Evolutionary conservation across 2,113 vertebrate species (phyloP).

Genomic region (Guaruba guarouba): DNA sequence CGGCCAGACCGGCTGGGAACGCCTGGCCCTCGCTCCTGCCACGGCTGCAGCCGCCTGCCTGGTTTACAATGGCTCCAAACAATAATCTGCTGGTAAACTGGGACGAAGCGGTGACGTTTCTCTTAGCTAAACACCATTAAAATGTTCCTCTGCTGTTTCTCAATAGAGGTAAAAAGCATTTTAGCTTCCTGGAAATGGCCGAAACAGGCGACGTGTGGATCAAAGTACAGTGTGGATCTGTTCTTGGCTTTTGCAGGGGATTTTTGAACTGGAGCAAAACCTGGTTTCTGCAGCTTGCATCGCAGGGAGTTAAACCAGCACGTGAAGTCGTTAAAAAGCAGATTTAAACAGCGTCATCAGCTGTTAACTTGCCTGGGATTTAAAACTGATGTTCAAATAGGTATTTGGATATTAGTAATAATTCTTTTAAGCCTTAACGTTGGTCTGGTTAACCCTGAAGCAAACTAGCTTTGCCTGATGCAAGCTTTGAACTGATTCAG

Average conservation of each 20-base stretch:
- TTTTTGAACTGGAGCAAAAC: not conserved
- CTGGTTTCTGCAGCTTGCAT: slow-evolving; percentile 21
- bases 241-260: not conserved
- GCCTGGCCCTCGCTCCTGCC: not conserved
- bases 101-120: not conserved
- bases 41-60: not conserved
- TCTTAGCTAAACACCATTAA: slow-evolving; percentile 17
- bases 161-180: slow-evolving; percentile 10
- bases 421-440: not conserved
- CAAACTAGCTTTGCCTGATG: slow-evolving; percentile 2
- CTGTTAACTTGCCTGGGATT: not conserved
- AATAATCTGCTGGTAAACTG: not conserved
- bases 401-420: not conserved
- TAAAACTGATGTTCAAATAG: not conserved
- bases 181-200: slow-evolving; percentile 45
- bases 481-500: slow-evolving; percentile 23
- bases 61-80: not conserved
- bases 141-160: slow-evolving; percentile 19
- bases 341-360: not conserved
- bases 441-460: slow-evolving; percentile 22
- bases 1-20: not conserved
- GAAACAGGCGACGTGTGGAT: slow-evolving; percentile 25
- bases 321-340: not conserved
- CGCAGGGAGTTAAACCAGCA: slow-evolving; percentile 25
- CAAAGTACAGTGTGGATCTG: slow-evolving; percentile 7